Evolutionary conservation across 2,113 vertebrate species (phyloP), one percentile per base, ranked within the genome.

Genomic region (Lepisosteus osseus): DNA sequence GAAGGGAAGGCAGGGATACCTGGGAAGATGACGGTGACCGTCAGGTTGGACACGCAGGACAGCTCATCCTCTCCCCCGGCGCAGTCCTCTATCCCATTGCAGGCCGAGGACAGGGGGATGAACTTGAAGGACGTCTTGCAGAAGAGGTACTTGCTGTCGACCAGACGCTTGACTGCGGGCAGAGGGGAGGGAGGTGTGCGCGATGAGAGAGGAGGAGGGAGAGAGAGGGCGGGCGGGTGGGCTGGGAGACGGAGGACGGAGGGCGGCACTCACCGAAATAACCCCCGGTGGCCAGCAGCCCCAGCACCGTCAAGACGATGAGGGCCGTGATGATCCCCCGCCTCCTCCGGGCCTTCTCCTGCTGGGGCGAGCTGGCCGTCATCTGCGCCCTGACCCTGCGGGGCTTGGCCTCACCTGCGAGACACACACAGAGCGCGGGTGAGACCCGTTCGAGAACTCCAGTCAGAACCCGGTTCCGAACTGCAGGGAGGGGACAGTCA

Each of bases 41-140:
- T 63, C 11, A 76, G 40, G 11, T 70, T 74, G 54, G 77, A 71
- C 73, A 91, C 86, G 43, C 93, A 94, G 54, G 41, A 54, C 12
- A 74, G 72, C 73, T 95, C 92, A 0, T 94, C 92, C 66, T 94
- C 91, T 0, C 87, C 89, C 0, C 54, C 71, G 15, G 74, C 61
- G 3, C 93, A 95, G 77, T 95, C 87, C 0, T 1, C 6, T 0
- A 74, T 78, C n/a, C 90, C 83, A 0, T 94, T 84, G 3, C 93
- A 95, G 45, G 80, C 69, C 12, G 14, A 78, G 5, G 0, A 59
- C 68, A 82, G 76, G 0, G 83, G 55, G 79, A 94, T 75, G 75
- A 94, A 89, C 79, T 54, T 80, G 72, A 90, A 73, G 1, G 89
- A 78, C 43, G 77, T 73, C 3, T 74, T 67, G 63, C 93, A 95